phyloP scores from a whole-genome alignment of 1,140 invertebrate genomes.

The Neotoxoptera formosana region DNA sequence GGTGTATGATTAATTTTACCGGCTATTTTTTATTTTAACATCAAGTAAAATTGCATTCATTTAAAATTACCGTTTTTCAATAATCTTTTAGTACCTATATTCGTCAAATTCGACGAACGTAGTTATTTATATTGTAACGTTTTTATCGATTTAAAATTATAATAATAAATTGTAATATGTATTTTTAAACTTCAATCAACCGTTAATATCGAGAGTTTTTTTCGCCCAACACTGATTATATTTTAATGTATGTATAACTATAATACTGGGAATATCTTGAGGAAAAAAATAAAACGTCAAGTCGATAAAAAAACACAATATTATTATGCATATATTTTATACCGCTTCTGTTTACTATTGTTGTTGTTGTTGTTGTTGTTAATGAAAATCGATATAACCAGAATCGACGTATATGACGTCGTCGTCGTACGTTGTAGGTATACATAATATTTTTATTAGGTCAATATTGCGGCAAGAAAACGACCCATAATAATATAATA shows the following conservation, averaged over 20 bases:
- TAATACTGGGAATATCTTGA: neutral
- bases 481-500: neutral
- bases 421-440: neutral
- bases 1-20: neutral
- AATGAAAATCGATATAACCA: neutral
- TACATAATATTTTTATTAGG: neutral
- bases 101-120: neutral
- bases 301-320: neutral
- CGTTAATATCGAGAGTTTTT: neutral
- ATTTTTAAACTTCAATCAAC: neutral
- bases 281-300: neutral
- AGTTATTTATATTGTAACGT: no score
- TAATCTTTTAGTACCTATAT: no score
- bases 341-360: neutral
- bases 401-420: constrained; percentile 7
- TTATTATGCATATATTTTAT: neutral
- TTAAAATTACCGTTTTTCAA: no score
- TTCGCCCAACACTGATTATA: neutral
- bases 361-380: neutral
- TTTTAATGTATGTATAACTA: neutral
- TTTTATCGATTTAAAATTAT: no score
- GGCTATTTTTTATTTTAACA: neutral
- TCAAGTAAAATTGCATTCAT: neutral
- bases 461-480: neutral
- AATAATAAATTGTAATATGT: neutral